Evolutionary conservation across 2,113 vertebrate species (phyloP), one percentile per base, ranked within the genome.

Genomic region (Scartelaos histophorus): DNA sequence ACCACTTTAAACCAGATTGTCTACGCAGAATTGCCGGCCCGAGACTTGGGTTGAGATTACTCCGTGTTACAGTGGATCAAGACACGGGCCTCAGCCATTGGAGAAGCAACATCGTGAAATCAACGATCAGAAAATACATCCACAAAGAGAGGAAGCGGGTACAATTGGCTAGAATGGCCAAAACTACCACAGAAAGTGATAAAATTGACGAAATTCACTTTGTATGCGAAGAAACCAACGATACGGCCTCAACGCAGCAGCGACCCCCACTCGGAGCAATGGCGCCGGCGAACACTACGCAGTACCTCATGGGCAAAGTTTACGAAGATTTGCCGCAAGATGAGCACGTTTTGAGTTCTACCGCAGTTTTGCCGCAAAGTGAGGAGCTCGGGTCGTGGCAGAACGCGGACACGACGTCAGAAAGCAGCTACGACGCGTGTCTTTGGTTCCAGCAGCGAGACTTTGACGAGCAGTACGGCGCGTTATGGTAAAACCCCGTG

Each of bases 201-300:
- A 21, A 17, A 7, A 67, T 13, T 0, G 17, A 15, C 13, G 47
- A 25, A 0, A 0, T 0, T 2, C 7, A n/a, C 0, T 15, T 19
- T 0, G 0, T 0, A 17, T 17, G 0, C 0, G 51, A 9, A 19
- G 25, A 11, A 13, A 9, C 3, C 2, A 13, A 25, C 3, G 15
- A n/a, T 2, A 65, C 3, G 68, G 73, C 71, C 56, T 46, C n/a
- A 15, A 0, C 1, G 13, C 22, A 1, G 0, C 16, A 13, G 5
- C 79, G 68, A 2, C 9, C 10, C 1, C 75, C 71, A 2, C 9
- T 58, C 0, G 84, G 88, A 0, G 80, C 85, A 29, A 92, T 88
- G 91, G 91, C 91, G 69, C 90, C 91, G 11, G 25, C 17, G 5
- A 92, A 94, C 88, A 94, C 93, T 0, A 94, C 93, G 1, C 93